A percentile compares a stretch with the other conserved stretches of the same genome.
phyloP scores from a whole-genome alignment of 2,797 vertebrate genomes.

The Cyclura pinguis region DNA sequence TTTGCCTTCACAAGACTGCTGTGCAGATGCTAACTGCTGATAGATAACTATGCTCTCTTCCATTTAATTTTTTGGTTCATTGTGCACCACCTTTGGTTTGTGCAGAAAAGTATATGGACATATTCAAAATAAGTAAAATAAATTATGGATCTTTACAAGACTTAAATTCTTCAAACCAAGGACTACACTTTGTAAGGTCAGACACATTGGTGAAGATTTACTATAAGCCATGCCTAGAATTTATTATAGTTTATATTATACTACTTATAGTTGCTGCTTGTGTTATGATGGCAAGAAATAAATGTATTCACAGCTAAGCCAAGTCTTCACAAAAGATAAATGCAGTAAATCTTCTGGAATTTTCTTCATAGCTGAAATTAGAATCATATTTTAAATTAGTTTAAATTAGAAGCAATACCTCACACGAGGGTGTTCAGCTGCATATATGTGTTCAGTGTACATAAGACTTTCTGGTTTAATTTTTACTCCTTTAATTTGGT shows the following conservation, averaged over 20 bases:
- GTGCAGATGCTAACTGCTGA: background rate
- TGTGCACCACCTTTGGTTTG: no score
- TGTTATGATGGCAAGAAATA: background rate
- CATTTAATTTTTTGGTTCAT: no score
- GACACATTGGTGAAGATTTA: no score
- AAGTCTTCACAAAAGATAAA: constrained; percentile 11
- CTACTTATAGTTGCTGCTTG: background rate
- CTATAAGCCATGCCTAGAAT: background rate
- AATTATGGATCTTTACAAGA: no score
- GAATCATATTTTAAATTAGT: background rate
- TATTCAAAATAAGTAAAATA: no score
- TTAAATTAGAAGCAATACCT: background rate
- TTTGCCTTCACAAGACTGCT: no score
- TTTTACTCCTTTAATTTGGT: background rate
- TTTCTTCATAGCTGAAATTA: background rate
- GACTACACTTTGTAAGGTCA: background rate
- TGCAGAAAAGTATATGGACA: no score
- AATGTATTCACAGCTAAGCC: background rate
- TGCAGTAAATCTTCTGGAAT: background rate
- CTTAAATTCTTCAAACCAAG: background rate
- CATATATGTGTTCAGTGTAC: background rate
- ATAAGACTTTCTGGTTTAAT: background rate
- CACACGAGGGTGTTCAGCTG: no score
- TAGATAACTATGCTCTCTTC: no score
- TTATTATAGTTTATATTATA: background rate